Conservation (phyloP, 2,797 vertebrate species). For the Acipenser transmontanus region DNA sequence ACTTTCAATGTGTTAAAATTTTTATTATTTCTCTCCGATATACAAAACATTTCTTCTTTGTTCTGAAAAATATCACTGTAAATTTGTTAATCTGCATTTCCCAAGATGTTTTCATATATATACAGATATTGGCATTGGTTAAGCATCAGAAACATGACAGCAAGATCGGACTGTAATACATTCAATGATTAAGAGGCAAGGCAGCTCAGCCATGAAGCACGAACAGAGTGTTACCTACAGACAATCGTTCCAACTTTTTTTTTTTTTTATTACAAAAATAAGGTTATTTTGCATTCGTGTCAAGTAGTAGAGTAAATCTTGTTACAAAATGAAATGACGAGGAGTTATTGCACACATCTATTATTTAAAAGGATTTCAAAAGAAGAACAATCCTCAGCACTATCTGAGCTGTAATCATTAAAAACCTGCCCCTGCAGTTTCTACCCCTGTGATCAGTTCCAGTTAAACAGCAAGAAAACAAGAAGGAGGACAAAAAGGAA, state of each 20-base stretch:
- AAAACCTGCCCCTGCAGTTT: too few relatives aligned
- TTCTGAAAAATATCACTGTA: constrained; percentile 49
- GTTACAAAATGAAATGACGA: constrained; percentile 52
- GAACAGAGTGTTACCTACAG: not conserved
- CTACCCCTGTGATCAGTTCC: too few relatives aligned
- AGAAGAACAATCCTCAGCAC: constrained; percentile 31
- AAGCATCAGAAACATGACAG: constrained; percentile 8
- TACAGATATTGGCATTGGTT: constrained; percentile 8
- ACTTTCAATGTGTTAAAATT: constrained; percentile 50
- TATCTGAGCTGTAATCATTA: constrained; percentile 30
- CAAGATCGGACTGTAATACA: not conserved
- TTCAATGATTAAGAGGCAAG: constrained; percentile 13
- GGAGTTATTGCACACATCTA: constrained; percentile 61
- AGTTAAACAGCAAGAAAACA: too few relatives aligned
- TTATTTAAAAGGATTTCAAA: constrained; percentile 39
- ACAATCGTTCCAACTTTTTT: constrained; percentile 20
- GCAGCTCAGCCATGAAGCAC: constrained; percentile 6
- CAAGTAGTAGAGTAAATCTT: constrained; percentile 42
- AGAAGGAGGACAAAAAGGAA: too few relatives aligned
- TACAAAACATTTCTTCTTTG: constrained; percentile 51
- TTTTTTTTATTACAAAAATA: constrained; percentile 62
- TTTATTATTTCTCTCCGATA: constrained; percentile 51
- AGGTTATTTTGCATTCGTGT: constrained; percentile 51
- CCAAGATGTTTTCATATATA: constrained; percentile 4
- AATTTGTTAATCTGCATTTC: constrained; percentile 33